Base-by-base conservation (phyloP, 2,888 invertebrate species). In the Cheilosia soror region DNA sequence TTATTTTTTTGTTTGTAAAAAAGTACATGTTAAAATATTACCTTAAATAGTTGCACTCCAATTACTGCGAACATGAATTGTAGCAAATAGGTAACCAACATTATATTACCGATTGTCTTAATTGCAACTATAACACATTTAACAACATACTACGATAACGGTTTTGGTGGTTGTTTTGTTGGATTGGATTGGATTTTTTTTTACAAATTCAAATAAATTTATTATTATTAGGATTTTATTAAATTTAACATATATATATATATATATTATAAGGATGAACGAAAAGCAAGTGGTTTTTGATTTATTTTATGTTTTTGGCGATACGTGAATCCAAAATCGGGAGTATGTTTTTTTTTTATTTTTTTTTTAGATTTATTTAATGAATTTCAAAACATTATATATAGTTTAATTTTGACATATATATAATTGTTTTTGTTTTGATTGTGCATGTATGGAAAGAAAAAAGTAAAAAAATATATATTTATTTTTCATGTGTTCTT, bases 1-100 rank as follows among this genome's bases (percentile, higher is more conserved):
- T 87, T 87, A 78, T 69, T 69, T 55, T 42, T 87, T 65, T 58
- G 58, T 72, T 87, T 80, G 85, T 85, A 87, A 89, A 11, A 71
- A 71, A 65, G n/a, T n/a, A 47, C 73, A 60, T 55, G 51, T 55
- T 27, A 72, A 68, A 68, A 49, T 79, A 90, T 92, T 92, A 92
- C 92, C 92, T 99, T 99, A 95, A 99, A 99, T 90, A 99, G 96
- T 95, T 99, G 99, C 93, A 99, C 99, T 94, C 99, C 99, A 93
- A 99, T 99, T 93, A 99, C 99, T 94, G 99, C 99, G 94, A 99
- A 99, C 99, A 99, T 99, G 95, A 99, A 99, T 96, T 99, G 98
- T 93, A 99, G 97, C 93, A 99, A 97, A 95, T 98, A 98, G 93
- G 99, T 99, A 94, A 99, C 99, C 96, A 99, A 95, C 96, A 99